These are phyloP conservation scores for Clarias macrocephalus DNA, from an alignment of 2,113 vertebrate genomes.

Conservation along the genomic window DNA sequence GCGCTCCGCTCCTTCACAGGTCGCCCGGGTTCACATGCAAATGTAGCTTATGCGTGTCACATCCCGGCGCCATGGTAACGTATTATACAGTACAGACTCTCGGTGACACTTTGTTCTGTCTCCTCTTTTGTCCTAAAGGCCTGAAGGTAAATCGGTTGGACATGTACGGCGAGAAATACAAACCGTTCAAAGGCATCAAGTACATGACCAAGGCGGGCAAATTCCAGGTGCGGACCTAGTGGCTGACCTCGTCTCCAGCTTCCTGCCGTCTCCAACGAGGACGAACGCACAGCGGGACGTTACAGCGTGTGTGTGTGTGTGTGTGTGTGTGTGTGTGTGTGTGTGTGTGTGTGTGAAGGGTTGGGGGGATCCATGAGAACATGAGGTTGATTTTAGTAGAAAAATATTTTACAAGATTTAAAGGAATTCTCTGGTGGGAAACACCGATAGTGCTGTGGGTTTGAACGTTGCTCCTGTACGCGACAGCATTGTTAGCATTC, in stretches of 20 bases:
- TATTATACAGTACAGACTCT: conserved; percentile 12
- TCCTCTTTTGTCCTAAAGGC: conserved; percentile 71
- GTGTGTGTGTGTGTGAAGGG: too few relatives aligned
- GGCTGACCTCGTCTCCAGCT: conserved; percentile 37
- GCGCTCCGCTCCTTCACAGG: background rate
- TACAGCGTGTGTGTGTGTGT: conserved; percentile 5
- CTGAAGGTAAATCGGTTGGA: conserved; percentile 98
- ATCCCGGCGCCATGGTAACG: conserved; percentile 14
- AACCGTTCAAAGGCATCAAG: conserved; percentile 99
- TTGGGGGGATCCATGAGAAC: background rate
- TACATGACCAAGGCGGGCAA: conserved; percentile 99
- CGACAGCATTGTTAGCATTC: background rate
- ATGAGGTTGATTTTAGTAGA: background rate
- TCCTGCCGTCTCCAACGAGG: conserved; percentile 35
- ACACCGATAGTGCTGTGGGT: background rate
- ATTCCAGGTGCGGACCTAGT: conserved; percentile 96
- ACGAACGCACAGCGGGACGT: conserved; percentile 25
- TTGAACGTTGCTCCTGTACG: background rate
- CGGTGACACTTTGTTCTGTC: conserved; percentile 26
- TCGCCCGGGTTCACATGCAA: conserved; percentile 23
- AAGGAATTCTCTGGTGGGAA: background rate
- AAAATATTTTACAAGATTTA: background rate
- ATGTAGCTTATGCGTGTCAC: background rate
- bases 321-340: too few relatives aligned
- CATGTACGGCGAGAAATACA: conserved; percentile 99